phyloP scores from a whole-genome alignment of 2,888 invertebrate species.

The Aphodius sticticus region DNA sequence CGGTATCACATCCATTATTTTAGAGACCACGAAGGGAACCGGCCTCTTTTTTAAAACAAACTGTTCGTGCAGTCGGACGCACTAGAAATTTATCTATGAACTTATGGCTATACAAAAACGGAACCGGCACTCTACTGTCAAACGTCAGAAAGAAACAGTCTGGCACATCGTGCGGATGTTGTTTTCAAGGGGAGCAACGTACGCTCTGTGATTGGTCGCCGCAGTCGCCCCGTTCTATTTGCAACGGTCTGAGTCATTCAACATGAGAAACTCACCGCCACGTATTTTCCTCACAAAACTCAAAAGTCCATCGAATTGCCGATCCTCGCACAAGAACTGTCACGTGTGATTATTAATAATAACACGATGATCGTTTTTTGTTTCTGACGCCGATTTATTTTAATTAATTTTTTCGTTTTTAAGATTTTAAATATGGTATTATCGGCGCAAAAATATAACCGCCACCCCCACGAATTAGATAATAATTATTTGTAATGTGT shows the following conservation, averaged over 20 bases:
- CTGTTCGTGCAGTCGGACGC: neutral
- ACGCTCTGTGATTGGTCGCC: conserved; percentile 40
- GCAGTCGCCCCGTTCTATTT: conserved; percentile 31
- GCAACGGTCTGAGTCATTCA: conserved; percentile 38
- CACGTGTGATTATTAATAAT: neutral
- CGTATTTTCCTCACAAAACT: neutral
- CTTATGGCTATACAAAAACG: conserved; percentile 28
- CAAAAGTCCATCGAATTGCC: neutral
- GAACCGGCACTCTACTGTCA: conserved; percentile 42
- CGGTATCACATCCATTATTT: conserved; percentile 10
- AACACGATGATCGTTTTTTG: no score
- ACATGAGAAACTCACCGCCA: neutral
- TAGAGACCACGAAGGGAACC: neutral
- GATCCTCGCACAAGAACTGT: neutral
- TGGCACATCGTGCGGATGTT: conserved; percentile 41
- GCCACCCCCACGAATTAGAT: no score
- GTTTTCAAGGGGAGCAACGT: conserved; percentile 41
- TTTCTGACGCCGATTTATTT: no score
- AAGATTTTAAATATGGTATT: no score
- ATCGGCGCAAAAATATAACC: no score
- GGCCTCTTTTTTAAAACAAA: neutral
- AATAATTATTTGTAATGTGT: neutral
- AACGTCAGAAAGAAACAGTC: conserved; percentile 42
- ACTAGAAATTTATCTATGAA: conserved; percentile 34
- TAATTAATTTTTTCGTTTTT: no score